These are phyloP conservation scores for Lathronympha strigana DNA, from an alignment of 2,888 invertebrate species.

Conservation along the genomic window DNA sequence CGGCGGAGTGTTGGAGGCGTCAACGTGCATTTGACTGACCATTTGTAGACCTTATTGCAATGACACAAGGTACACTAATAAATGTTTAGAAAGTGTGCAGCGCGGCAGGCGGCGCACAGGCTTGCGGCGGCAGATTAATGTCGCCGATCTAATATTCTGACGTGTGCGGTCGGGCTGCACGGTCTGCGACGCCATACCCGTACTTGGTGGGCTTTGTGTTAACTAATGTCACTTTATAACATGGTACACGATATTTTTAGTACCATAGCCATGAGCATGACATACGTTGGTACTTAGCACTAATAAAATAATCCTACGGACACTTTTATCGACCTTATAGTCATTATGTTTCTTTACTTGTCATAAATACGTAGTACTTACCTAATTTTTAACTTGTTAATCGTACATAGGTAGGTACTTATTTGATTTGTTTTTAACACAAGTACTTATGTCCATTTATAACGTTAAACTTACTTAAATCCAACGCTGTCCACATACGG, in stretches of 20 bases:
- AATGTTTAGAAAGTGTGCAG: conserved; percentile 1
- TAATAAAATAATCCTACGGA: too few species aligned
- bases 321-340: too few species aligned
- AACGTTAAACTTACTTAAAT: too few species aligned
- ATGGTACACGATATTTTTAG: neutral
- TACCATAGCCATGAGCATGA: neutral
- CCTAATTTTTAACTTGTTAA: too few species aligned
- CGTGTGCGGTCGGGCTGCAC: conserved; percentile 63
- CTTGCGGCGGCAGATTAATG: conserved; percentile 71
- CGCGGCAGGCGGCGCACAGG: conserved; percentile 44
- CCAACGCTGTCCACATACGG: neutral
- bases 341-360: too few species aligned
- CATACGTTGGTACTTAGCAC: too few species aligned
- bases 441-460: too few species aligned
- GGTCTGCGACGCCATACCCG: conserved; percentile 37
- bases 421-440: too few species aligned
- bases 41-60: neutral
- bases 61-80: neutral
- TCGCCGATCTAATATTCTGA: conserved; percentile 77
- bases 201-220: neutral
- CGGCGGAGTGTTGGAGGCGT: conserved; percentile 32
- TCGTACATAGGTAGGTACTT: too few species aligned
- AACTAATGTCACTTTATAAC: neutral
- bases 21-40: conserved; percentile 31
- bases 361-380: too few species aligned